Evolutionary conservation across 2,888 invertebrate species (phyloP), one percentile per base, ranked within the genome.

Genomic region (Mythimna vitellina): DNA sequence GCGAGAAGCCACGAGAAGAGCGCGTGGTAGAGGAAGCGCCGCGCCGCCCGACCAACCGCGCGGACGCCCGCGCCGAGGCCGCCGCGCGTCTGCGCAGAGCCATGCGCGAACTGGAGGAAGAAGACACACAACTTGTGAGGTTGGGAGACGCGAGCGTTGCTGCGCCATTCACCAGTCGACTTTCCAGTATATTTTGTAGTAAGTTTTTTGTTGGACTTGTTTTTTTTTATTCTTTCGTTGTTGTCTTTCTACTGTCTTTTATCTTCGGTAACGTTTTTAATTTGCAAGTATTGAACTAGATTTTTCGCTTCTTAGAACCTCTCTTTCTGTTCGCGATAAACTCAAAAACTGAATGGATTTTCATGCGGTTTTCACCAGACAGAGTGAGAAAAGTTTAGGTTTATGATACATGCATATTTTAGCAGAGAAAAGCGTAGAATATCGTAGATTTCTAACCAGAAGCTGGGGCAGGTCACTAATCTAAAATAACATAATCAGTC

Each of bases 141-240:
- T 95, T 99, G 67, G 99, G 99, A 3, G 99, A 99, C 94, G 99
- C 99, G 4, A 99, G 99, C 86, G 99, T 99, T 73, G 99, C 99
- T 0, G 99, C 99, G 5, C 99, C 99, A 0, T 99, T 99, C 91
- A 99, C 99, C 0, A 99, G 99, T 88, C 99, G 99, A 94, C 97
- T 99, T 78, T 99, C 99, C 10, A 99, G 99, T 56, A 99, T 99
- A 91, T 97, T 98, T 90, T 99, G 99, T 94, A 99, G 99, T 99
- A 95, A 97, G 98, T 84, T 53, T 56, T 67, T 67, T 22, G 60
- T 17, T 32, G 32, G 1, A 0, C n/a, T 1, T 38, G 0, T 42
- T 32, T 32, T 42, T 8, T 42, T 12, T 20, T 32, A 0, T 17
- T 22, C 1, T n/a, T n/a, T n/a, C n/a, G n/a, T n/a, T n/a, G n/a